phyloP scores from a whole-genome alignment of 2,797 vertebrate species.

The Artibeus jamaicensis region DNA sequence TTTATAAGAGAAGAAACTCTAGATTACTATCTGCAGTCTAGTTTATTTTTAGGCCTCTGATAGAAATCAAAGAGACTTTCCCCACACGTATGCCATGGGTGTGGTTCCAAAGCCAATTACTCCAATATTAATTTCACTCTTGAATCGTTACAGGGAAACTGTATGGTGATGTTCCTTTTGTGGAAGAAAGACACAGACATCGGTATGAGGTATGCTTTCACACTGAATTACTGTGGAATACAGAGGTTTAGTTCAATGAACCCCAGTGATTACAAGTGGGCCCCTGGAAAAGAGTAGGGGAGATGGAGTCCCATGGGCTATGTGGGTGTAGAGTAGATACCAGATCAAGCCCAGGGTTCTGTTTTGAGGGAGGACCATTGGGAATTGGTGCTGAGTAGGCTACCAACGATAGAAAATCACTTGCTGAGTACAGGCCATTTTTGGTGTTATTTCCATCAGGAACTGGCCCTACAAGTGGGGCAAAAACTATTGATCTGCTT shows the following conservation, averaged over 20 bases:
- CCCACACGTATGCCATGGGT: neutral
- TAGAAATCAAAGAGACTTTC: neutral
- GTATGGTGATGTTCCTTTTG: slow-evolving; percentile 82
- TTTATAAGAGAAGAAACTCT: neutral
- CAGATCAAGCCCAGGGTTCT: neutral
- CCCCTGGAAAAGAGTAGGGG: neutral
- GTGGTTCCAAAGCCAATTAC: neutral
- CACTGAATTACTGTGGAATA: neutral
- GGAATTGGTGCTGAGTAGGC: neutral
- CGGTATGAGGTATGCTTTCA: slow-evolving; percentile 83
- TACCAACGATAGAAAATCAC: neutral
- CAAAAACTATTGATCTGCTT: neutral
- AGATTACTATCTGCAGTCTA: neutral
- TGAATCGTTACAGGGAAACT: slow-evolving; percentile 82
- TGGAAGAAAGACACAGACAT: slow-evolving; percentile 87
- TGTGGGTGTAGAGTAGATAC: neutral
- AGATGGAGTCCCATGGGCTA: neutral
- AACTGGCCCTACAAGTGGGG: neutral
- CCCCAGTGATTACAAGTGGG: neutral
- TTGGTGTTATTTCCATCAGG: neutral
- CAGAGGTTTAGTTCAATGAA: neutral
- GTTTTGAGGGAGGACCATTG: neutral
- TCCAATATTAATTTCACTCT: slow-evolving; percentile 40
- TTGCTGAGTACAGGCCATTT: neutral
- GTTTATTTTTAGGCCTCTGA: neutral